Evolutionary conservation across 1,140 invertebrate genomes (phyloP).

Genomic region (Lucilia sericata): DNA sequence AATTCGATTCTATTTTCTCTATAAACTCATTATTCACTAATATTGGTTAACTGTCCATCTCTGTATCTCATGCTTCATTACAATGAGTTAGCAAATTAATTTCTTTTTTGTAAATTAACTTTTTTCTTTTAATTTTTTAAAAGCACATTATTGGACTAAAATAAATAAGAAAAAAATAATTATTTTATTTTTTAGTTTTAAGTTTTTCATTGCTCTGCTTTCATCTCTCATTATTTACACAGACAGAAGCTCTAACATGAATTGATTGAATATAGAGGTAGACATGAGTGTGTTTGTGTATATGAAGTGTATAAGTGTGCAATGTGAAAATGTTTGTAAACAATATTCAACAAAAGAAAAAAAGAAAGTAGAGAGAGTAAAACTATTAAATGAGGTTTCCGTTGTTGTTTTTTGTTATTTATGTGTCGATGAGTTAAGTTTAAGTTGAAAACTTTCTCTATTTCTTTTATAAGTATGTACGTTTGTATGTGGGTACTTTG

Average conservation of each 20-base stretch:
- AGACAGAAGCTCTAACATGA: too few species aligned
- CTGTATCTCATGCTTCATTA: too few species aligned
- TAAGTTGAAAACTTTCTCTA: not conserved
- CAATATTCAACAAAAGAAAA: not conserved
- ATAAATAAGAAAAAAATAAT: too few species aligned
- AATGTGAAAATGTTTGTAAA: not conserved
- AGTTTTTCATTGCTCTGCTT: not conserved
- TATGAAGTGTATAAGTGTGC: not conserved
- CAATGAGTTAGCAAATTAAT: too few species aligned
- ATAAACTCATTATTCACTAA: too few species aligned
- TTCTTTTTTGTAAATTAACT: too few species aligned
- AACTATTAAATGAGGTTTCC: slow-evolving; percentile 19
- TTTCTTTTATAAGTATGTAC: not conserved
- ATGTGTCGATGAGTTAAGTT: slow-evolving; percentile 20
- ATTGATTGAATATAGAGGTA: not conserved
- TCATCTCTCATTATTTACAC: not conserved
- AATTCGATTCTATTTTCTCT: too few species aligned
- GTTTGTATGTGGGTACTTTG: not conserved
- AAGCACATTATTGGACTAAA: too few species aligned
- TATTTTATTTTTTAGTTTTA: not conserved
- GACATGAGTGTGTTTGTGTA: not conserved
- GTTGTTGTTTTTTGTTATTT: not conserved
- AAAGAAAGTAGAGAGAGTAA: not conserved
- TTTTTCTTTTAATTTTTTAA: too few species aligned
- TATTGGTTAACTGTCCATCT: too few species aligned